phyloP scores from a whole-genome alignment of 2,888 invertebrate genomes.

The Diachrysia chrysitis region DNA sequence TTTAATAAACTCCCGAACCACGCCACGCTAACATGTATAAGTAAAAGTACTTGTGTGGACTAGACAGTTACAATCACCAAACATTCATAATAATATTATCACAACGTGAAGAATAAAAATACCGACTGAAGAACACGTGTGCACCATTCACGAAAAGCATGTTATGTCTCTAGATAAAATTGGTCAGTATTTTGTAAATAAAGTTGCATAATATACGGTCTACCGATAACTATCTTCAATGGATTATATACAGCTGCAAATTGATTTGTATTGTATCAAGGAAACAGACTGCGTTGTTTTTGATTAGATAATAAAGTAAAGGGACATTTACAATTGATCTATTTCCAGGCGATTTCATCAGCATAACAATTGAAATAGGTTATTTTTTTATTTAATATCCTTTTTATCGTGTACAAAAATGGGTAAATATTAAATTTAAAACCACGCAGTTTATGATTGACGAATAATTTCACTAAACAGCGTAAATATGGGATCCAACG shows the following conservation, averaged over 20 bases:
- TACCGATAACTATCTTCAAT: constrained; percentile 22
- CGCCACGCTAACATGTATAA: too few relatives aligned
- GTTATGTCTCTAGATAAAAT: neutral
- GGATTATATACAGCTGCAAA: neutral
- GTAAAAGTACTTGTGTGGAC: too few relatives aligned
- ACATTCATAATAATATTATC: neutral
- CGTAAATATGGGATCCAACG: too few relatives aligned
- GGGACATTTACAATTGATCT: neutral
- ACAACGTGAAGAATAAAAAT: neutral
- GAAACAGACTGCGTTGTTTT: neutral
- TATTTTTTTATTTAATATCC: too few relatives aligned
- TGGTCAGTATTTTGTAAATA: constrained; percentile 9
- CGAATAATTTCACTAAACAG: too few relatives aligned
- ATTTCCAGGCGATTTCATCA: neutral
- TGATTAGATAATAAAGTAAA: neutral
- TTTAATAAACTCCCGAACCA: too few relatives aligned
- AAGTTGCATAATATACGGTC: neutral
- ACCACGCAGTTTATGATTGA: too few relatives aligned
- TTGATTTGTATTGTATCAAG: constrained; percentile 7
- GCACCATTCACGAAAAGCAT: neutral
- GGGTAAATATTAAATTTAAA: too few relatives aligned
- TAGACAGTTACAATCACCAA: neutral
- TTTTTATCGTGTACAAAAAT: too few relatives aligned
- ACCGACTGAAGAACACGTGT: neutral
- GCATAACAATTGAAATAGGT: too few relatives aligned